phyloP scores from a whole-genome alignment of 2,888 invertebrate species.

The Eurois occulta region DNA sequence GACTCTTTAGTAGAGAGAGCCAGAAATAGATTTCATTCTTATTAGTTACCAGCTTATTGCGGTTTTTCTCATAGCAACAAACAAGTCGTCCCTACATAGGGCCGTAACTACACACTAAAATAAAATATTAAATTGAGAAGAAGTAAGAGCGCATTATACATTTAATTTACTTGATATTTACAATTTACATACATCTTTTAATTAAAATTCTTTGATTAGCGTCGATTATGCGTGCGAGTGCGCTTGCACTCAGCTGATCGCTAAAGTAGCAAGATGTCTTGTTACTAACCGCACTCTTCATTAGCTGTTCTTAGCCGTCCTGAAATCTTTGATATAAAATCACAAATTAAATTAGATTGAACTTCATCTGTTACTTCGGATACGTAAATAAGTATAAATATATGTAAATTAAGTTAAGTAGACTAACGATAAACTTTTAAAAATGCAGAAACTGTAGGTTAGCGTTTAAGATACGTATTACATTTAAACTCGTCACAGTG shows the following conservation, averaged over 20 bases:
- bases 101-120: neutral
- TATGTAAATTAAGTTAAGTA: too few species aligned
- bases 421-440: conserved; percentile 32
- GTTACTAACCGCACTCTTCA: conserved; percentile 61
- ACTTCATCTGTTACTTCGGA: conserved; percentile 4
- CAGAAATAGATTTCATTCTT: conserved; percentile 45
- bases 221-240: conserved; percentile 11
- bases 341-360: conserved; percentile 13
- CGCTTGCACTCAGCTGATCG: conserved; percentile 53
- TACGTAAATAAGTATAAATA: too few species aligned
- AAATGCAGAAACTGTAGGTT: conserved; percentile 69
- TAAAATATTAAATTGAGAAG: neutral
- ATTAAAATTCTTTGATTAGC: conserved; percentile 19
- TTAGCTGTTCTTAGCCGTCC: conserved; percentile 27
- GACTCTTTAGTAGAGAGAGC: conserved; percentile 21
- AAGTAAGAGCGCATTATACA: neutral
- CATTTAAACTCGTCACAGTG: conserved; percentile 73
- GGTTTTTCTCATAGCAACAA: conserved; percentile 3
- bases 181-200: too few species aligned
- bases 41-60: neutral
- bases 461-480: conserved; percentile 56
- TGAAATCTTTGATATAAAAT: conserved; percentile 16
- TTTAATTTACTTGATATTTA: neutral
- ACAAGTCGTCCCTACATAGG: neutral
- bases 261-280: conserved; percentile 40